Percentiles rank a stretch among this genome's conserved stretches.
Evolutionary conservation across 1,140 invertebrate genomes (phyloP).

Genomic region (Aricia agestis): DNA sequence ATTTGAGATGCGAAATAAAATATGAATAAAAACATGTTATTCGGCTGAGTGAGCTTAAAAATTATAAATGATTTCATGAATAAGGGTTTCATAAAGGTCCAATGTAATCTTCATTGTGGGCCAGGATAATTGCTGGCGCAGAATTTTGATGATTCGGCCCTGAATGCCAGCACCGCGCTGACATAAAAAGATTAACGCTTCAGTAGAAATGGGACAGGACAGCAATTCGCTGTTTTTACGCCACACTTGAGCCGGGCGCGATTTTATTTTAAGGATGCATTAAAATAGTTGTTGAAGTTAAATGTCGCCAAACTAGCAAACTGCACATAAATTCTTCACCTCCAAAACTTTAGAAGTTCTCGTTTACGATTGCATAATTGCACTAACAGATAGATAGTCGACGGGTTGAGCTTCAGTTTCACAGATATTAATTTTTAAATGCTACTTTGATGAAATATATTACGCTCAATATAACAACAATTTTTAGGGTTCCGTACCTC

Average conservation of each 20-base stretch:
- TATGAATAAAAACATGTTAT: background rate
- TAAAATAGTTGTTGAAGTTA: background rate
- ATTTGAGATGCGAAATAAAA: background rate
- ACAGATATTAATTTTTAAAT: background rate
- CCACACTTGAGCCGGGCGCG: background rate
- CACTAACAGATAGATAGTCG: background rate
- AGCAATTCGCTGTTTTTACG: constrained; percentile 1
- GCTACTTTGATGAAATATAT: background rate
- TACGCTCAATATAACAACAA: too few relatives aligned
- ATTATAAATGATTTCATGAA: constrained; percentile 13
- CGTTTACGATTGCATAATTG: constrained; percentile 4
- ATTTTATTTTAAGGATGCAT: constrained; percentile 3
- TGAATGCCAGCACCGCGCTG: background rate
- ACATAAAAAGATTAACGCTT: constrained; percentile 16
- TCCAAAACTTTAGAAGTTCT: background rate
- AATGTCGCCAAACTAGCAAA: constrained; percentile 11
- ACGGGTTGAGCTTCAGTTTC: background rate
- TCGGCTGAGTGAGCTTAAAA: background rate
- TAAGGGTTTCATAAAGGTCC: background rate
- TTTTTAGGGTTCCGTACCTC: too few relatives aligned
- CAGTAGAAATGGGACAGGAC: constrained; percentile 4
- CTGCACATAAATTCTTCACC: constrained; percentile 10
- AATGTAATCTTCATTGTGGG: constrained; percentile 7
- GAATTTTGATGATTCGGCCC: constrained; percentile 10
- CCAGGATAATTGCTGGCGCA: background rate